Percentiles rank a stretch among this genome's conserved stretches.
phyloP scores from a whole-genome alignment of 2,888 invertebrate genomes.

The Phyllotreta striolata region DNA sequence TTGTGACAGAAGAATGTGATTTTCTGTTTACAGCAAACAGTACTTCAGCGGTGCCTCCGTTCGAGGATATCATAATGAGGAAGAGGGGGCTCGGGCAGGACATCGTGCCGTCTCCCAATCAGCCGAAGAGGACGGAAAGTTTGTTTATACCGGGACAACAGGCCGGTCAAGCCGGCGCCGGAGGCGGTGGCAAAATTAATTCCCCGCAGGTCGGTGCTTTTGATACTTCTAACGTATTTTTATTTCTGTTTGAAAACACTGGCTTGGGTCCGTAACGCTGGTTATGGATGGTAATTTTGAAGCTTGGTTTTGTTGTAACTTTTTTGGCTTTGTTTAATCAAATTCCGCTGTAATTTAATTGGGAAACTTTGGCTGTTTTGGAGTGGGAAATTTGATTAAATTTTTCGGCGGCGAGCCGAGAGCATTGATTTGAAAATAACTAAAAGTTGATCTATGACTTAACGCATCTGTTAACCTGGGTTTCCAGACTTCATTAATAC shows the following conservation, averaged over 20 bases:
- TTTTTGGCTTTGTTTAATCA: slow-evolving; percentile 3
- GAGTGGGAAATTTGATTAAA: slow-evolving; percentile 3
- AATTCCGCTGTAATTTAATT: slow-evolving; percentile 6
- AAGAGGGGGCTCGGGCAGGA: slow-evolving; percentile 87
- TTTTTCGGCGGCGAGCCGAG: slow-evolving; percentile 1
- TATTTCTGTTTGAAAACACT: no score
- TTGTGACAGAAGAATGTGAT: slow-evolving; percentile 13
- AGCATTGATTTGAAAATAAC: slow-evolving; percentile 28
- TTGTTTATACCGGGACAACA: slow-evolving; percentile 73
- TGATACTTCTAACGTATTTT: no score
- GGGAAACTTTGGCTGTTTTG: slow-evolving; percentile 1
- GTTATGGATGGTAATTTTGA: slow-evolving; percentile 29
- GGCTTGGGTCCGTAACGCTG: not conserved
- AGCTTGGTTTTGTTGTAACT: slow-evolving; percentile 8
- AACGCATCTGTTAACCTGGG: slow-evolving; percentile 21
- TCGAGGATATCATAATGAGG: slow-evolving; percentile 83
- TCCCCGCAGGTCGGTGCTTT: slow-evolving; percentile 38
- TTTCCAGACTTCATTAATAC: slow-evolving; percentile 20
- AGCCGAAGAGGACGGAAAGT: slow-evolving; percentile 92
- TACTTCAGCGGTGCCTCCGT: slow-evolving; percentile 65
- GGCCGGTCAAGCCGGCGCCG: slow-evolving; percentile 52
- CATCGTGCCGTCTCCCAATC: slow-evolving; percentile 85
- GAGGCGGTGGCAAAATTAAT: slow-evolving; percentile 30
- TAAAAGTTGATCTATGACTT: slow-evolving; percentile 35
- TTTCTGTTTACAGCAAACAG: slow-evolving; percentile 16